Conservation (phyloP, 2,113 vertebrate genomes). For the Arizona elegans region DNA sequence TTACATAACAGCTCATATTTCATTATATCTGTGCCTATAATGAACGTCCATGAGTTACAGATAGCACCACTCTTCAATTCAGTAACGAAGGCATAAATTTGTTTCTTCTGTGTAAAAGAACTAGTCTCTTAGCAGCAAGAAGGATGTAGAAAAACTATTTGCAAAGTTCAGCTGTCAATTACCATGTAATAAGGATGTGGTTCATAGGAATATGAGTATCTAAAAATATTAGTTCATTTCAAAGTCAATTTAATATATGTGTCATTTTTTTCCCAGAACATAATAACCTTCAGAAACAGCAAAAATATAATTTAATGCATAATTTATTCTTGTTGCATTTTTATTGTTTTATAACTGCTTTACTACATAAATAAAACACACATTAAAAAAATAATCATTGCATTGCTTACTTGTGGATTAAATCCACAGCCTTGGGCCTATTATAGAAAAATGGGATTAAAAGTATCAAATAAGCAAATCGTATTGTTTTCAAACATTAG, state of each 20-base stretch:
- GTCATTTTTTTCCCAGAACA: neutral
- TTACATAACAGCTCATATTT: neutral
- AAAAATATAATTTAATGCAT: neutral
- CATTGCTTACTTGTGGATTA: neutral
- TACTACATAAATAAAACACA: neutral
- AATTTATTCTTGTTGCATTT: neutral
- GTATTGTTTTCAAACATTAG: neutral
- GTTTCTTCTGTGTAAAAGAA: neutral
- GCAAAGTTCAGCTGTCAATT: neutral
- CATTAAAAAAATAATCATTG: neutral
- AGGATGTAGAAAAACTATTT: neutral
- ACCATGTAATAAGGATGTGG: neutral
- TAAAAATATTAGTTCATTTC: neutral
- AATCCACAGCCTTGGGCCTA: neutral
- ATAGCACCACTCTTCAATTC: neutral
- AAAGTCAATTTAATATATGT: neutral
- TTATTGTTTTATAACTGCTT: neutral
- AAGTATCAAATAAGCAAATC: neutral
- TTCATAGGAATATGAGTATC: neutral
- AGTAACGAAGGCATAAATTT: neutral
- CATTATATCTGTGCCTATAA: neutral
- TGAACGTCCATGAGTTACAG: neutral
- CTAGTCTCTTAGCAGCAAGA: neutral
- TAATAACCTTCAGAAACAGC: neutral
- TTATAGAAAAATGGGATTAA: neutral